Base-by-base conservation (phyloP, 2,888 invertebrate species). In the Eretmocerus hayati region DNA sequence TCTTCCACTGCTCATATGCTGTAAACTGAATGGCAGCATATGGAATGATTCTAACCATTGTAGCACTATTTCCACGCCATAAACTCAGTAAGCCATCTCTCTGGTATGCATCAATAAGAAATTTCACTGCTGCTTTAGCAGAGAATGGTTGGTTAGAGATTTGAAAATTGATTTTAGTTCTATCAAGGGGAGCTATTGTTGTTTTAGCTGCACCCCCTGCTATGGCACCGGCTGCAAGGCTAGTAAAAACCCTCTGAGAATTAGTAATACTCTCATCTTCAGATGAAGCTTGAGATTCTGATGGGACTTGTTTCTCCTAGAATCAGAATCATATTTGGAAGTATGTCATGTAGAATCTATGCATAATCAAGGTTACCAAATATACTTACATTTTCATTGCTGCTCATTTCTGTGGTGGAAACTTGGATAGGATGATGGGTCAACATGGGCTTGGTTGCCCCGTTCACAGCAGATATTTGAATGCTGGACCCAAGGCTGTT, bases 161-260 rank as follows among this genome's bases (percentile, higher is more conserved):
- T 80, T 99, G 97, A 72, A 99, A 99, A 76, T 93, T 94, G 59
- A 99, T 99, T 79, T 99, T 99, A 55, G 96, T 90, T 53, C 99
- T 79, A 75, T 99, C 99, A 45, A 99, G 76, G 0, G 99, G 99
- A 2, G 99, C 99, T 59, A 99, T 97, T 39, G 83, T 81, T 0
- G 97, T 93, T 76, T 99, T 99, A 21, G 97, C 97, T 51, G 90
- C 60, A 3, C 92, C 94, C 18, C 99, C 99, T 22, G 99, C 97
- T 18, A 85, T 73, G 1, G 96, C 97, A 26, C 99, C 99, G 0
- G 96, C 85, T 42, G 84, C 72, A 58, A 97, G 78, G 60, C 94
- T 94, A 50, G 91, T 88, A 56, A 85, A 64, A 46, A 92, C 84
- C 50, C 79, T 73, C 62, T 82, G 75, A 22, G 79, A 69, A 61